phyloP scores from a whole-genome alignment of 2,888 invertebrate genomes.

The Nemapogon koenigi region DNA sequence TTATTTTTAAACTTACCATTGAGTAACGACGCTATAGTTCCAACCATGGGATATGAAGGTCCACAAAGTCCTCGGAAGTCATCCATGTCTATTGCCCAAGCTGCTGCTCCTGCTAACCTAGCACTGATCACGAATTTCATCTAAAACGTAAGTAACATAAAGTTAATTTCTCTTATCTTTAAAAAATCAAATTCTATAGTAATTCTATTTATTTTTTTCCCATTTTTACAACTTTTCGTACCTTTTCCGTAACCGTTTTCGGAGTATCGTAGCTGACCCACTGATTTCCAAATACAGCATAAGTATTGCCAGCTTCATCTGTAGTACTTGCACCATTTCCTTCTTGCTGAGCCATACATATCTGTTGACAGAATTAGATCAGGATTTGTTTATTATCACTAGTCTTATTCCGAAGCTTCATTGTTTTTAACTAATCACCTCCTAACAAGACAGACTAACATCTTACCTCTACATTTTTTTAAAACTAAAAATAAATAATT shows the following conservation, averaged over 20 bases:
- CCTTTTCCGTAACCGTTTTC: slow-evolving; percentile 70
- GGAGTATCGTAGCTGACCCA: slow-evolving; percentile 83
- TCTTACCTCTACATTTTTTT: too few relatives aligned
- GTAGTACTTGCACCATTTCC: slow-evolving; percentile 57
- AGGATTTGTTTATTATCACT: too few relatives aligned
- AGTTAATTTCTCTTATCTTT: too few relatives aligned
- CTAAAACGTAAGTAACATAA: slow-evolving; percentile 43
- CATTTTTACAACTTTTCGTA: slow-evolving; percentile 27
- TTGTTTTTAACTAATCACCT: too few relatives aligned
- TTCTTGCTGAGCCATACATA: slow-evolving; percentile 64
- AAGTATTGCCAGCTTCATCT: slow-evolving; percentile 72
- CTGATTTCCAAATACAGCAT: slow-evolving; percentile 72
- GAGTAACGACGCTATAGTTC: slow-evolving; percentile 60
- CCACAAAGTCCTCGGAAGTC: slow-evolving; percentile 83
- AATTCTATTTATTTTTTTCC: too few relatives aligned
- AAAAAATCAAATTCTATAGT: too few relatives aligned
- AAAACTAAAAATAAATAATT: too few relatives aligned
- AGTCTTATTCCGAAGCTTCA: too few relatives aligned
- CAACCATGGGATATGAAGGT: slow-evolving; percentile 72
- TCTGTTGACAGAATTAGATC: slow-evolving; percentile 32
- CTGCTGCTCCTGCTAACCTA: slow-evolving; percentile 73
- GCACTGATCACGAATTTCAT: slow-evolving; percentile 68
- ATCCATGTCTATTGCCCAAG: slow-evolving; percentile 78
- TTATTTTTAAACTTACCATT: slow-evolving; percentile 40
- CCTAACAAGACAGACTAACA: too few relatives aligned